Conservation (phyloP, 92 coral and sea anemone species). For the Siderastrea siderea region DNA sequence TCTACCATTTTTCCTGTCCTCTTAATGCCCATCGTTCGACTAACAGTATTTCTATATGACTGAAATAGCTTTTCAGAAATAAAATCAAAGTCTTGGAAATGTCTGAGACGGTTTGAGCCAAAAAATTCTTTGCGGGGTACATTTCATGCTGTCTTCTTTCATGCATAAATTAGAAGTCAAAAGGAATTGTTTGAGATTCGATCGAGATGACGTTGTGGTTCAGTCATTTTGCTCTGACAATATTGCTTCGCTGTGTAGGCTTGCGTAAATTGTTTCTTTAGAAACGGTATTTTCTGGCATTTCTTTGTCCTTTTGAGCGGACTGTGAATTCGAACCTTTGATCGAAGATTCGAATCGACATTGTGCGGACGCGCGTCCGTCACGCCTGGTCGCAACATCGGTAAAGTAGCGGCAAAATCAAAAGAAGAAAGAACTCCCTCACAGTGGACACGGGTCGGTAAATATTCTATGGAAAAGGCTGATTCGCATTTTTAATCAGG, state of each 20-base stretch:
- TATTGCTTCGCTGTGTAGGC: slow-evolving; percentile 10
- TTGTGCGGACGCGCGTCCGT: slow-evolving; percentile 47
- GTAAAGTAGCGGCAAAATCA: slow-evolving; percentile 60
- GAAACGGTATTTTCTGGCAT: neutral
- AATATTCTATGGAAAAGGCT: neutral
- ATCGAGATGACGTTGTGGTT: slow-evolving; percentile 54
- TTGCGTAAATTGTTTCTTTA: neutral
- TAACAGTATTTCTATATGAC: neutral
- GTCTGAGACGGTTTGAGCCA: slow-evolving; percentile 17
- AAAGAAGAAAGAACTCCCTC: slow-evolving; percentile 47
- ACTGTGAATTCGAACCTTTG: slow-evolving; percentile 6
- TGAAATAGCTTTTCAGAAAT: neutral
- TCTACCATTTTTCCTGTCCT: neutral
- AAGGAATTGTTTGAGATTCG: slow-evolving; percentile 56
- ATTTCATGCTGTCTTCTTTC: slow-evolving; percentile 52
- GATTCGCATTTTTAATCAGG: neutral
- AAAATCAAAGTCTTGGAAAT: neutral
- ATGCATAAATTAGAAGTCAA: slow-evolving; percentile 60
- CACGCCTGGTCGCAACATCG: slow-evolving; percentile 59
- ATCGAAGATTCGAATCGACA: slow-evolving; percentile 31
- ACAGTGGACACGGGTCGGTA: slow-evolving; percentile 24
- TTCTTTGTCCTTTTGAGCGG: neutral
- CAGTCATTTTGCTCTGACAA: slow-evolving; percentile 41
- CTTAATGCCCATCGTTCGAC: neutral
- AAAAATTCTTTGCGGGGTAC: slow-evolving; percentile 46